Conservation (phyloP, 2,888 invertebrate genomes). For the Drepana falcataria region DNA sequence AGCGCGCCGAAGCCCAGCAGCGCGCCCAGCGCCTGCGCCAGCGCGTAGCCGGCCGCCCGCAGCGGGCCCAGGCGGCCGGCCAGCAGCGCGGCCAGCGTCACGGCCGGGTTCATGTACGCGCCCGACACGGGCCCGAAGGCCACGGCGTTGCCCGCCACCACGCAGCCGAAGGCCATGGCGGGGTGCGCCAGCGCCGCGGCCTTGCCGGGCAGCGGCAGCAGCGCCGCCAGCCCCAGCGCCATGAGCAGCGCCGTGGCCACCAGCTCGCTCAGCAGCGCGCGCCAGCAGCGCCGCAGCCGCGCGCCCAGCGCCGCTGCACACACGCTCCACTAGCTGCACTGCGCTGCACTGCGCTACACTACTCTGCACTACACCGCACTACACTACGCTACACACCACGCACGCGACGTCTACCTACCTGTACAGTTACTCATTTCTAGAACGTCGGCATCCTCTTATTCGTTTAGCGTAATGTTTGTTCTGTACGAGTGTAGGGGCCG, state of each 20-base stretch:
- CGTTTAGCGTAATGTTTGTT: no score
- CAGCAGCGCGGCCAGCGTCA: conserved; percentile 82
- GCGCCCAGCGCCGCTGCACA: conserved; percentile 19
- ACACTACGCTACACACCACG: no score
- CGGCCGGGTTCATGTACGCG: conserved; percentile 88
- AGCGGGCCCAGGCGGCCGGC: conserved; percentile 64
- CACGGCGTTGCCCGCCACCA: conserved; percentile 45
- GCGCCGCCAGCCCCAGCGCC: conserved; percentile 49
- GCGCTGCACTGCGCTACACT: no score
- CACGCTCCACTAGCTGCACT: neutral
- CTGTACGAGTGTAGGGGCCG: no score
- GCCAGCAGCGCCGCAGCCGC: conserved; percentile 52
- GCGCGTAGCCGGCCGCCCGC: conserved; percentile 38
- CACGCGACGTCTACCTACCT: no score
- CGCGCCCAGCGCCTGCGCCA: conserved; percentile 52
- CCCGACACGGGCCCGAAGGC: conserved; percentile 85
- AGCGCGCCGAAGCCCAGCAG: conserved; percentile 46
- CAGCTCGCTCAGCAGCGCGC: conserved; percentile 53
- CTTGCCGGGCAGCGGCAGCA: conserved; percentile 25
- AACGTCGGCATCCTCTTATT: no score
- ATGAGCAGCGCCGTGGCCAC: conserved; percentile 61
- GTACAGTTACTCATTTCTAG: no score
- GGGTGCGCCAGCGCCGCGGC: conserved; percentile 43
- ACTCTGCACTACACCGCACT: no score
- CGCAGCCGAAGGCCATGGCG: conserved; percentile 59